Percentiles rank a stretch among this genome's conserved stretches.
Conservation (phyloP, 1,140 invertebrate species). For the Pachyrhynchus sulphureomaculatus region DNA sequence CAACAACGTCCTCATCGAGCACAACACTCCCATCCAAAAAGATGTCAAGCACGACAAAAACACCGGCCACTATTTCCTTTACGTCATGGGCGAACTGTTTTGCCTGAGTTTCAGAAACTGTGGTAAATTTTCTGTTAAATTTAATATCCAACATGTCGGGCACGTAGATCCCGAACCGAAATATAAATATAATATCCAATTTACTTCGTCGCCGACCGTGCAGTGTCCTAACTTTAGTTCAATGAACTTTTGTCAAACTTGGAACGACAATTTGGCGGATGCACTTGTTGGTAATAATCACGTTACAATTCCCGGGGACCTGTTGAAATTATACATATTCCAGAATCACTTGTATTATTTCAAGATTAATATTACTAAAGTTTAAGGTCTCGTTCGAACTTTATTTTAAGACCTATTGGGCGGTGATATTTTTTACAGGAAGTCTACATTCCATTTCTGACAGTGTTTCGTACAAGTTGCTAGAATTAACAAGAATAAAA, state of each 20-base stretch:
- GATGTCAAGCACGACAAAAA: slow-evolving; percentile 17
- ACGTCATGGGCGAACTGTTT: slow-evolving; percentile 10
- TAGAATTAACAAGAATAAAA: too few relatives aligned
- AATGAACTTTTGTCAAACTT: slow-evolving; percentile 1
- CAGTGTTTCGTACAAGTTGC: too few relatives aligned
- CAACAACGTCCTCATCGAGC: neutral
- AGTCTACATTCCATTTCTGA: too few relatives aligned
- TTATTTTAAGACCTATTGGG: too few relatives aligned
- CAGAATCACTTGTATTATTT: slow-evolving; percentile 15
- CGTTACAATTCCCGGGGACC: slow-evolving; percentile 8
- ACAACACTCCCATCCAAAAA: neutral
- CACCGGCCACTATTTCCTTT: neutral
- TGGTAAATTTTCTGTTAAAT: slow-evolving; percentile 7
- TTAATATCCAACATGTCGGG: slow-evolving; percentile 15
- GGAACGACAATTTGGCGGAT: neutral
- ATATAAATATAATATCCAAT: slow-evolving; percentile 9
- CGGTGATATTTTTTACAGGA: too few relatives aligned
- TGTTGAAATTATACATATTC: slow-evolving; percentile 9
- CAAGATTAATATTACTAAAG: slow-evolving; percentile 22
- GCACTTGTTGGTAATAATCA: neutral
- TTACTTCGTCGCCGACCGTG: neutral
- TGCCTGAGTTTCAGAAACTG: neutral
- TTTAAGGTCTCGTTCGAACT: slow-evolving; percentile 1
- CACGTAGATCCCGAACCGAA: neutral
- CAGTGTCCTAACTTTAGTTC: neutral